Conservation (phyloP, 2,888 invertebrate genomes). For the Cybosia mesomella region DNA sequence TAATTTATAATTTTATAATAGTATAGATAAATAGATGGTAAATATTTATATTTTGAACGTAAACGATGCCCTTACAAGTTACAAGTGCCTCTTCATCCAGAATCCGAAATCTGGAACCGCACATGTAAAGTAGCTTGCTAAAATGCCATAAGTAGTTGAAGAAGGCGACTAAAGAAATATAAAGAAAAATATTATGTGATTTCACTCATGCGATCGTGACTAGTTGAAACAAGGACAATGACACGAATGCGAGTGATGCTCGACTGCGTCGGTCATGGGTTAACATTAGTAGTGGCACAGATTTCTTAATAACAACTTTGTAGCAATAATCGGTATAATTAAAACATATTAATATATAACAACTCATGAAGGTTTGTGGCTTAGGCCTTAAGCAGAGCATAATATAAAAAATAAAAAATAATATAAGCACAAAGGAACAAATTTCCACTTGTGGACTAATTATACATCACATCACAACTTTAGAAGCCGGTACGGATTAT, state of each 20-base stretch:
- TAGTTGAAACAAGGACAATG: conserved; percentile 3
- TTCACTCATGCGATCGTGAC: background rate
- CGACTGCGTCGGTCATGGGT: conserved; percentile 1
- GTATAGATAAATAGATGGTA: no score
- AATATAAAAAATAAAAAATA: background rate
- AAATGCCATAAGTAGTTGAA: background rate
- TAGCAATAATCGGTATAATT: background rate
- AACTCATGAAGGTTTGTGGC: background rate
- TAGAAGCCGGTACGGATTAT: background rate
- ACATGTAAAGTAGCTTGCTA: no score
- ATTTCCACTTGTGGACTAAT: background rate
- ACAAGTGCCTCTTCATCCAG: no score
- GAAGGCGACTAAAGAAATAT: background rate
- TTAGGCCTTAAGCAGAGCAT: background rate
- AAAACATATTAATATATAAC: background rate
- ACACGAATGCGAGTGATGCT: conserved; percentile 1
- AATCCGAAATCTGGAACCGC: no score
- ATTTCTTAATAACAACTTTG: background rate
- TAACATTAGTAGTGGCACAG: background rate
- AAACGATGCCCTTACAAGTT: no score
- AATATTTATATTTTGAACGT: no score
- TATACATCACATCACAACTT: no score
- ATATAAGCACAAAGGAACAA: background rate
- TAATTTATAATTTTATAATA: no score
- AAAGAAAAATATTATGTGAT: background rate